Base-by-base conservation (phyloP, 2,113 vertebrate species). In the Rhodinocichla rosea region DNA sequence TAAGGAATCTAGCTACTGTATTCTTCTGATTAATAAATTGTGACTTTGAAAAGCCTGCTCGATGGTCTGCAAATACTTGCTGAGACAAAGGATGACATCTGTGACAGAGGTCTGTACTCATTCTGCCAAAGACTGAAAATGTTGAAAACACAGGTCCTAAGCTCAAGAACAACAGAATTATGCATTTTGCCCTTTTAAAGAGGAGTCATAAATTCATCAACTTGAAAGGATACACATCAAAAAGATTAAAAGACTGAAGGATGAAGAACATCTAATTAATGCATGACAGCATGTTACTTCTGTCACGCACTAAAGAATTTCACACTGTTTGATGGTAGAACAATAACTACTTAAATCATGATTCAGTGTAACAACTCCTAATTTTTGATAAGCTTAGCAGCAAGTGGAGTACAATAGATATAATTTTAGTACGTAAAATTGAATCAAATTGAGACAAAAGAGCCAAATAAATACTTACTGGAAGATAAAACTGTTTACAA, bases 21-120 rank as follows among this genome's bases (percentile, higher is more conserved):
- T 75, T 89, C 64, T 89, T 81, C 74, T 78, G 60, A 78, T 82
- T 92, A 96, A 94, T 94, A 96, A 78, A 84, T 26, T 89, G 39
- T 87, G 87, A 85, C 60, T 96, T 79, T 75, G 64, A 92, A 96
- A 95, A 71, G 62, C 53, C 65, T 91, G 69, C 84, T 78, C 0
- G 2, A 60, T 71, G 64, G 52, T 70, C 73, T 87, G 84, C 52
- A 91, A 96, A 80, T 65, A 84, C 68, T 89, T 55, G 17, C 68
- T 33, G 52, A 95, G 76, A 92, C 56, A 91, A 89, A 57, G 64
- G 64, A 89, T 91, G 68, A 92, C 68, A 87, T 78, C 50, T 89
- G 20, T 87, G 73, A 91, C 71, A 94, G 83, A 92, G 63, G 67
- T 80, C 68, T 89, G 73, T 37, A 68, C 39, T 81, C 56, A 53